Conservation (phyloP, 2,888 invertebrate genomes). For the Hemicrepidius hirtus region DNA sequence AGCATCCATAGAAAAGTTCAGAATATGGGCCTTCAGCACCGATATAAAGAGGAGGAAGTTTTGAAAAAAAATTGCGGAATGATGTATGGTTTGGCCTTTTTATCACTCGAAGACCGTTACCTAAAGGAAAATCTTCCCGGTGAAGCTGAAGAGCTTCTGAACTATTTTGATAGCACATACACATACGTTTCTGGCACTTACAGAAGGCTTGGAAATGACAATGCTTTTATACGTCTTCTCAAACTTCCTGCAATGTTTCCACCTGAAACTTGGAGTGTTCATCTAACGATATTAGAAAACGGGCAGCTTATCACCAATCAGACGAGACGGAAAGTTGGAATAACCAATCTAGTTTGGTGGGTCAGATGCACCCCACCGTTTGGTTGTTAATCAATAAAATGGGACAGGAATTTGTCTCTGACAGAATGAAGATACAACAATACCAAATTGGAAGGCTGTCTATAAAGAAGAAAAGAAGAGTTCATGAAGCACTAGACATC, state of each 20-base stretch:
- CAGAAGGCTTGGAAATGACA: slow-evolving; percentile 2
- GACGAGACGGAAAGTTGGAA: no score
- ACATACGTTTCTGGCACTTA: slow-evolving; percentile 18
- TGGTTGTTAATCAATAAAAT: no score
- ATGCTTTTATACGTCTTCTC: not conserved
- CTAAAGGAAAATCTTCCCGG: slow-evolving; percentile 7
- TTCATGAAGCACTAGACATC: no score
- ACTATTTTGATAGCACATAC: slow-evolving; percentile 7
- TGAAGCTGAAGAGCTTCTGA: not conserved
- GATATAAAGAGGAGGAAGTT: slow-evolving; percentile 3
- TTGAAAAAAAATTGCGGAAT: slow-evolving; percentile 1
- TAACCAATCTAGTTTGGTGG: no score
- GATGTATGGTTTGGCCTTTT: slow-evolving; percentile 15
- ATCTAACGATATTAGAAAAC: slow-evolving; percentile 12
- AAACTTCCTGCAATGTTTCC: slow-evolving; percentile 1
- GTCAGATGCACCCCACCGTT: no score
- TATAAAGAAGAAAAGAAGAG: no score
- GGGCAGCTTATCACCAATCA: no score
- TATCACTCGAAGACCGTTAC: slow-evolving; percentile 1
- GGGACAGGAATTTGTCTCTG: no score
- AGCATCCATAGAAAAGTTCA: no score
- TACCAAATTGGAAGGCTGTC: no score
- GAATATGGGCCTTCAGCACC: not conserved
- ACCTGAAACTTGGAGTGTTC: slow-evolving; percentile 17
- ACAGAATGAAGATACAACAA: no score